These are phyloP conservation scores for Dicycla oo DNA, from an alignment of 2,888 invertebrate species.

Conservation along the genomic window DNA sequence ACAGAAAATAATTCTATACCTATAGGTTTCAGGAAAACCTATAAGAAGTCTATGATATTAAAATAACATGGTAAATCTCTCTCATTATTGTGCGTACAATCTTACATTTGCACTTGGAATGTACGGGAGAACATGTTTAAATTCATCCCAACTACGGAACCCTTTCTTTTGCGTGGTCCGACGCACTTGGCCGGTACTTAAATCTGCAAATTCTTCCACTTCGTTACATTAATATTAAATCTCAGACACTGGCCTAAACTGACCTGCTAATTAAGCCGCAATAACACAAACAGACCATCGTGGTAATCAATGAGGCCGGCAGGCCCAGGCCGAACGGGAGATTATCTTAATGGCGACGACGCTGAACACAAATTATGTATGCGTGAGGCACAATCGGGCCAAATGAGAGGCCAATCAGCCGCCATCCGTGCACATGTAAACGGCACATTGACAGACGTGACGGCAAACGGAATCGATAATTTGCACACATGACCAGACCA, in stretches of 20 bases:
- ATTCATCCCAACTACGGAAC: too few species aligned
- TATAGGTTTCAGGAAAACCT: too few species aligned
- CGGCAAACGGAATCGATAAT: conserved; percentile 81
- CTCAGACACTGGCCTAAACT: conserved; percentile 7
- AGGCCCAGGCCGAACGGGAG: conserved; percentile 72
- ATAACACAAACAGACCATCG: conserved; percentile 44
- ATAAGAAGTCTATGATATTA: too few species aligned
- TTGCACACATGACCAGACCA: conserved; percentile 66
- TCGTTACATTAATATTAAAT: not conserved
- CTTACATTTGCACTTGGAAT: too few species aligned
- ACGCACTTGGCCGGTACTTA: too few species aligned
- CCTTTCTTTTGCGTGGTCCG: too few species aligned
- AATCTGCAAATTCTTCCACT: not conserved
- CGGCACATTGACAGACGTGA: conserved; percentile 81
- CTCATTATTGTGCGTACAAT: too few species aligned
- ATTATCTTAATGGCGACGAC: conserved; percentile 87
- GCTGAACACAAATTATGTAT: conserved; percentile 86
- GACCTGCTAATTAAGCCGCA: conserved; percentile 40
- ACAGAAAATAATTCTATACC: too few species aligned
- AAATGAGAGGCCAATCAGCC: conserved; percentile 89
- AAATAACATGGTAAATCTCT: too few species aligned
- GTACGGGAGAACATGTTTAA: too few species aligned
- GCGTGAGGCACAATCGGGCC: conserved; percentile 85
- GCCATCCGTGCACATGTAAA: conserved; percentile 76
- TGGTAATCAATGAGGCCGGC: conserved; percentile 76